Conservation (phyloP, 2,888 invertebrate genomes). For the Aphrophora alni region DNA sequence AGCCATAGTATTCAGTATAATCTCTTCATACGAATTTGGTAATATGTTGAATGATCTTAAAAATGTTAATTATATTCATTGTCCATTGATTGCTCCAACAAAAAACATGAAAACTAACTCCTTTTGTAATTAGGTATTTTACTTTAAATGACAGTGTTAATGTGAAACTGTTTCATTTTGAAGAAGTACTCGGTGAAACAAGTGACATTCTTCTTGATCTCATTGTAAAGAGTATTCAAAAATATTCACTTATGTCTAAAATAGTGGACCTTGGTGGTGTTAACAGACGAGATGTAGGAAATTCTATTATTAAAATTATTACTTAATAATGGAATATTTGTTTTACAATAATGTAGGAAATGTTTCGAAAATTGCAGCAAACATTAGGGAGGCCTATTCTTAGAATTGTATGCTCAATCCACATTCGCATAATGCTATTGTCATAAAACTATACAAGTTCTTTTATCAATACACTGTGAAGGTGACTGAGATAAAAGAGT, state of each 20-base stretch:
- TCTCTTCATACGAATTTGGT: neutral
- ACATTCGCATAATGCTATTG: neutral
- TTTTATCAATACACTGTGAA: neutral
- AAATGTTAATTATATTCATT: neutral
- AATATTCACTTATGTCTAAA: neutral
- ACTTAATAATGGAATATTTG: too few relatives aligned
- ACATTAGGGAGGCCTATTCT: neutral
- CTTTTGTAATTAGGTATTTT: neutral
- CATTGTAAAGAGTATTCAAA: neutral
- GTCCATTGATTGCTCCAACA: neutral
- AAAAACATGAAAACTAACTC: neutral
- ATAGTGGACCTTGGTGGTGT: neutral
- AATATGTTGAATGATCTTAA: neutral
- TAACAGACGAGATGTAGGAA: neutral
- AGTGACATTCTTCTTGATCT: neutral
- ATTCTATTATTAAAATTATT: too few relatives aligned
- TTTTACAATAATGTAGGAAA: too few relatives aligned
- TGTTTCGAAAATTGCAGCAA: neutral
- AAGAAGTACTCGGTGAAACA: neutral
- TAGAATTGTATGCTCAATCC: neutral
- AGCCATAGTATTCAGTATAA: neutral
- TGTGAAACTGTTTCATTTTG: neutral
- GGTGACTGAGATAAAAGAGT: neutral
- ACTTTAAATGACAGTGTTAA: neutral
- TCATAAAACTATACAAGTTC: neutral